Conservation (phyloP, 2,797 vertebrate genomes). For the Pyrocephalus nanus region DNA sequence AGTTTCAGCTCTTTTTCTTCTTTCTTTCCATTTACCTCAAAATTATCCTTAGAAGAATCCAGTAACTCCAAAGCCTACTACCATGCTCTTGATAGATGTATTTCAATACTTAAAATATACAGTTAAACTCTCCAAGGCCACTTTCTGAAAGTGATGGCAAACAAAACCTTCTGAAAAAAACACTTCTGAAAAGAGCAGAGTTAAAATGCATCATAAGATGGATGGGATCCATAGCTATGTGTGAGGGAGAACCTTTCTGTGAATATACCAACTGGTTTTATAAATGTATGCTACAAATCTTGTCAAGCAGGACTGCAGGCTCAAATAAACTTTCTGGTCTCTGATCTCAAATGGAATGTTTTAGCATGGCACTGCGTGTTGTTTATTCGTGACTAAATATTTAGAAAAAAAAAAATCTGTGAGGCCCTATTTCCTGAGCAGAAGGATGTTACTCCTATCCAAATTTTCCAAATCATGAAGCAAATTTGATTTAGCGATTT, state of each 20-base stretch:
- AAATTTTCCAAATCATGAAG: background rate
- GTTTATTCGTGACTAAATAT: constrained; percentile 13
- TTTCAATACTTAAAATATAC: background rate
- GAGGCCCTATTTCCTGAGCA: background rate
- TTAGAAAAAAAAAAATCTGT: background rate
- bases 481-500: background rate
- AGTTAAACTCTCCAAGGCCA: background rate
- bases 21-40: background rate
- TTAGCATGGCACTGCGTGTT: background rate
- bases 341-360: constrained; percentile 20
- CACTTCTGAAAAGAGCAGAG: background rate
- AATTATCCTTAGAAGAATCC: background rate
- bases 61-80: background rate
- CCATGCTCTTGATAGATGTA: background rate
- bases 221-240: background rate
- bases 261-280: background rate
- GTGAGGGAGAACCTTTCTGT: background rate
- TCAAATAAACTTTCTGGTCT: constrained; percentile 20
- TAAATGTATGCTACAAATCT: constrained; percentile 3
- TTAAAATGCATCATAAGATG: background rate
- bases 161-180: too few species aligned
- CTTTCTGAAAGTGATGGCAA: background rate
- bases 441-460: background rate
- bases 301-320: background rate
- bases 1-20: background rate